Evolutionary conservation across 2,888 invertebrate species (phyloP).

Genomic region (Tinea semifulvella): DNA sequence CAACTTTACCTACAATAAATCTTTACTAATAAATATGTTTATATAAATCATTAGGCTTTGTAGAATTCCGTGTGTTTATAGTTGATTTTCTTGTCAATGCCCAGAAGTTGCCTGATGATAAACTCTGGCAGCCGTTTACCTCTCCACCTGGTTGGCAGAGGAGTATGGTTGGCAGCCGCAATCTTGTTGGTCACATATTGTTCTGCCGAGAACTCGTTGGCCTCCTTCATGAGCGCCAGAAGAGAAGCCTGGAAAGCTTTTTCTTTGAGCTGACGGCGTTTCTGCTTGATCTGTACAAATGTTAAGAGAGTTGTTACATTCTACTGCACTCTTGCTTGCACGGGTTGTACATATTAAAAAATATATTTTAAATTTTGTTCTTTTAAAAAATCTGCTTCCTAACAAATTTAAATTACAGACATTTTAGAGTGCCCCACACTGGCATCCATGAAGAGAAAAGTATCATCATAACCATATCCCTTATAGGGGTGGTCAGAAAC

Average conservation of each 20-base stretch:
- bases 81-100: conserved; percentile 65
- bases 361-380: too few species aligned
- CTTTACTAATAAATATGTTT: neutral
- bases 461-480: too few species aligned
- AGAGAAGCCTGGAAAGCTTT: conserved; percentile 79
- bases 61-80: conserved; percentile 57
- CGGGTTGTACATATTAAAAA: too few species aligned
- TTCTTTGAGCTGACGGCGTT: conserved; percentile 77
- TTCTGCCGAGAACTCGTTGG: conserved; percentile 80
- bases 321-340: too few species aligned
- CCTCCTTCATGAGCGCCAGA: conserved; percentile 73
- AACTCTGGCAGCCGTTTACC: conserved; percentile 73
- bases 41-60: conserved; percentile 32
- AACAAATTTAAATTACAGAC: too few species aligned
- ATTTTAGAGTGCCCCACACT: too few species aligned
- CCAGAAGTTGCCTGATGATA: conserved; percentile 72
- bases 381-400: too few species aligned
- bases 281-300: conserved; percentile 66
- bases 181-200: conserved; percentile 74
- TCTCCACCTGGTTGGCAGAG: conserved; percentile 64
- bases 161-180: conserved; percentile 65
- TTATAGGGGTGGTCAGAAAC: too few species aligned
- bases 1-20: neutral
- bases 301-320: too few species aligned
- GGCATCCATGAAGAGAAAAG: too few species aligned